Conservation (phyloP, 2,888 invertebrate genomes). For the Sclerodermus sp. region DNA sequence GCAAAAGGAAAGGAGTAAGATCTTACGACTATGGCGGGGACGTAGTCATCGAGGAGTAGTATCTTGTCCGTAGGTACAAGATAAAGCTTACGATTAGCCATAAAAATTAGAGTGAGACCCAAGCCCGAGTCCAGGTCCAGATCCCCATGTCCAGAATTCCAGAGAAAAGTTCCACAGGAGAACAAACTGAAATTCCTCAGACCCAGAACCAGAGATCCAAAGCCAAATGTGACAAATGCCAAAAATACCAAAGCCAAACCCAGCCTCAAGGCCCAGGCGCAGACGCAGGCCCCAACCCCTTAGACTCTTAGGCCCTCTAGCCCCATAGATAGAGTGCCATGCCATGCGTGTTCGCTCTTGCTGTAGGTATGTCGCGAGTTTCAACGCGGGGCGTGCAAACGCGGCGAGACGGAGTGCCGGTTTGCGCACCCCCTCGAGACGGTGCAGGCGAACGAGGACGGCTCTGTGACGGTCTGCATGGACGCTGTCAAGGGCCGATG, state of each 20-base stretch:
- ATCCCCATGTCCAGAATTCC: background rate
- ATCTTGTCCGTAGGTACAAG: too few species aligned
- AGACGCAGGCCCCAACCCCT: conserved; percentile 7
- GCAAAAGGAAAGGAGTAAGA: too few species aligned
- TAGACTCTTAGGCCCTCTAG: conserved; percentile 19
- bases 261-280: conserved; percentile 14
- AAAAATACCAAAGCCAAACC: too few species aligned
- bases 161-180: too few species aligned
- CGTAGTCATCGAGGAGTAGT: too few species aligned
- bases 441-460: conserved; percentile 95
- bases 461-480: conserved; percentile 99
- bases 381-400: conserved; percentile 98
- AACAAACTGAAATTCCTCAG: too few species aligned
- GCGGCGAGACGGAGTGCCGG: conserved; percentile 96
- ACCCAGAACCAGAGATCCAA: too few species aligned
- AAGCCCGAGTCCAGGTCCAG: background rate
- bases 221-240: too few species aligned
- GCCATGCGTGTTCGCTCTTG: conserved; percentile 60
- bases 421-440: conserved; percentile 98
- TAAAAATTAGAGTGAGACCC: background rate
- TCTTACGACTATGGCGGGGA: too few species aligned
- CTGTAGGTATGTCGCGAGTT: conserved; percentile 97
- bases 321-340: conserved; percentile 57
- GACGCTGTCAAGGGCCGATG: conserved; percentile 99
- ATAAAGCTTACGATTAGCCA: too few species aligned